Conservation (phyloP, 2,797 vertebrate species). For the Chelidonichthys spinosus region DNA sequence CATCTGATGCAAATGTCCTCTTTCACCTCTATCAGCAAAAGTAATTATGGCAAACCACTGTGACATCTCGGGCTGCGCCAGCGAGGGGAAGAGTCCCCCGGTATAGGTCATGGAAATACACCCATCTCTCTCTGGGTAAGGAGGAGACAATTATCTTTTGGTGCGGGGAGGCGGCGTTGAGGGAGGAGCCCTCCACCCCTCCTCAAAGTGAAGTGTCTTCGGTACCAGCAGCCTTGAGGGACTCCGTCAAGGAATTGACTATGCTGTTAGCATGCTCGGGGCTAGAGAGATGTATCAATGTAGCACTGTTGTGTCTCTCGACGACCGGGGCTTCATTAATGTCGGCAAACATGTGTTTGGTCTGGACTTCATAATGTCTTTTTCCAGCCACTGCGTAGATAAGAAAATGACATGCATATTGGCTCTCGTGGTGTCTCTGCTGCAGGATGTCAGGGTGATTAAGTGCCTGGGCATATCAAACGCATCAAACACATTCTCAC, state of each 20-base stretch:
- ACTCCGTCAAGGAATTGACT: slow-evolving; percentile 59
- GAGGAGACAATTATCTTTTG: slow-evolving; percentile 79
- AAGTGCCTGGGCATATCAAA: slow-evolving; percentile 2
- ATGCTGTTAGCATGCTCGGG: slow-evolving; percentile 53
- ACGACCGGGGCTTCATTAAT: slow-evolving; percentile 49
- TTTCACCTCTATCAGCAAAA: slow-evolving; percentile 85
- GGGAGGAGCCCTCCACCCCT: slow-evolving; percentile 57
- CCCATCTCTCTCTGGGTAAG: slow-evolving; percentile 66
- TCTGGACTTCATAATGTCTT: slow-evolving; percentile 30
- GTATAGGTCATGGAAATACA: slow-evolving; percentile 81
- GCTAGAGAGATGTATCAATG: slow-evolving; percentile 45
- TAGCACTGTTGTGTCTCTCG: slow-evolving; percentile 27
- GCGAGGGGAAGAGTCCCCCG: slow-evolving; percentile 61
- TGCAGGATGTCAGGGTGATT: slow-evolving; percentile 9
- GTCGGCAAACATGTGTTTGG: slow-evolving; percentile 55
- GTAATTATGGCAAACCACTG: slow-evolving; percentile 83
- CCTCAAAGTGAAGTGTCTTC: slow-evolving; percentile 61
- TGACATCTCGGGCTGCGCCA: slow-evolving; percentile 68
- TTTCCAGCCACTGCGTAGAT: slow-evolving; percentile 39
- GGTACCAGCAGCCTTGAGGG: slow-evolving; percentile 55
- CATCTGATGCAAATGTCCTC: slow-evolving; percentile 81
- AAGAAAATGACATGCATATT: slow-evolving; percentile 27
- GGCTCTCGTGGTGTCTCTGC: slow-evolving; percentile 12
- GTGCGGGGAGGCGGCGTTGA: slow-evolving; percentile 45
- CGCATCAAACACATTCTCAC: background rate